These are phyloP conservation scores for Lichenostomus cassidix DNA, from an alignment of 2,113 vertebrate genomes.

Conservation along the genomic window DNA sequence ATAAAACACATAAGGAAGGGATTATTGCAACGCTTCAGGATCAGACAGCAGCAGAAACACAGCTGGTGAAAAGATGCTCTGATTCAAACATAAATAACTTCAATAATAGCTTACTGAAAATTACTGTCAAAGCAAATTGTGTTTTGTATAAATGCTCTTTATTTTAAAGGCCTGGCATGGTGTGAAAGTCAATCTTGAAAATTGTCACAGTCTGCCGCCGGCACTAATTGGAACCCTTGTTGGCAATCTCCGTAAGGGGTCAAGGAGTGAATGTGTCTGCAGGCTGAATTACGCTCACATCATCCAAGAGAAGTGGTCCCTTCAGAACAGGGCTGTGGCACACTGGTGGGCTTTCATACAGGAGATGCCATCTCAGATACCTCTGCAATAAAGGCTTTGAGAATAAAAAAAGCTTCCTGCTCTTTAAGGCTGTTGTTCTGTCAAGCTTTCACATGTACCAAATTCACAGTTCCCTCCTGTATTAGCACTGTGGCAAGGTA, in stretches of 20 bases:
- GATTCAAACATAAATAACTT: slow-evolving; percentile 53
- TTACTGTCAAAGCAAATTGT: slow-evolving; percentile 42
- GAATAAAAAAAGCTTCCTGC: background rate
- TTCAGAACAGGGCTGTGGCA: background rate
- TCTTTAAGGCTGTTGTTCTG: background rate
- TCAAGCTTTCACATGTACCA: background rate
- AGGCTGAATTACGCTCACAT: background rate
- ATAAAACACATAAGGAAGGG: background rate
- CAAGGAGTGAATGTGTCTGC: background rate
- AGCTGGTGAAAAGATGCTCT: slow-evolving; percentile 21
- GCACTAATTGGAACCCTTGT: slow-evolving; percentile 47
- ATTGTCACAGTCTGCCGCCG: slow-evolving; percentile 16
- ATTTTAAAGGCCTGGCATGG: slow-evolving; percentile 28
- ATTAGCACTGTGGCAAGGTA: background rate
- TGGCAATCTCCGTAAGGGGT: background rate
- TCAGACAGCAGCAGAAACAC: slow-evolving; percentile 27
- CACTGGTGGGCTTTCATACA: background rate
- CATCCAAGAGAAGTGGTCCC: background rate
- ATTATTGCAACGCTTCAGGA: slow-evolving; percentile 36
- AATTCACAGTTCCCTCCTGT: background rate
- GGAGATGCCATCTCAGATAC: background rate
- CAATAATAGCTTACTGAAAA: slow-evolving; percentile 46
- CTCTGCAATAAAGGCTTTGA: background rate
- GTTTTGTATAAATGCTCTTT: slow-evolving; percentile 26
- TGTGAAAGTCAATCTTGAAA: slow-evolving; percentile 45